Evolutionary conservation across 2,113 vertebrate genomes (phyloP), one percentile per base, ranked within the genome.

Genomic region (Oplegnathus fasciatus): DNA sequence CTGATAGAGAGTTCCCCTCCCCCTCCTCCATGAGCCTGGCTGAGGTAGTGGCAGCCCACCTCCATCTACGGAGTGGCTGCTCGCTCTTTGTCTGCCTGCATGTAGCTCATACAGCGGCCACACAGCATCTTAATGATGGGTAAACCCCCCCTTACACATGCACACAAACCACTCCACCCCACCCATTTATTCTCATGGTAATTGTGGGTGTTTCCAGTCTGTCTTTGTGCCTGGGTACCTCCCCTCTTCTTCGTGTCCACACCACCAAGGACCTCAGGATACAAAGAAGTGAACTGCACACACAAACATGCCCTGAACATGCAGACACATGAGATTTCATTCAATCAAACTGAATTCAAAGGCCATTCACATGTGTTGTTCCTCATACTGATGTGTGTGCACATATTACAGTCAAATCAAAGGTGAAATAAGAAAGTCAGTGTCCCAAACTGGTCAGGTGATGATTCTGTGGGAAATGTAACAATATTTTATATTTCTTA

Each of bases 81-180:
- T 88, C 20, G 32, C 62, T 80, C 90, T 94, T 92, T 94, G 92
- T 94, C 88, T 86, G 73, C 73, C 81, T 40, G 75, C 28, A 32
- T 91, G 85, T 75, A 62, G 75, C 48, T 82, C 83, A 58, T 65
- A 48, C 82, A 82, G 71, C 17, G 26, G 44, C 67, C 78, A 80
- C 86, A 50, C 85, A 83, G 84, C 73, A 70, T 79, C 55, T 79
- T 83, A 88, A 84, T 87, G 88, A 64, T 18, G 42, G 34, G 42
- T 26, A 30, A 9, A 30, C 30, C 62, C 46, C 52, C 40, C 18
- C 15, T 0, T 22, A 4, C 26, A 15, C 34, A 75, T 42, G 50
- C 60, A 44, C 42, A 32, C 30, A n/a, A 32, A 28, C 17, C 83
- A 64, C 9, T 30, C n/a, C 66, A 17, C 48, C 17, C 9, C 32